Base-by-base conservation (phyloP, 2,113 vertebrate genomes). In the Pithys albifrons region DNA sequence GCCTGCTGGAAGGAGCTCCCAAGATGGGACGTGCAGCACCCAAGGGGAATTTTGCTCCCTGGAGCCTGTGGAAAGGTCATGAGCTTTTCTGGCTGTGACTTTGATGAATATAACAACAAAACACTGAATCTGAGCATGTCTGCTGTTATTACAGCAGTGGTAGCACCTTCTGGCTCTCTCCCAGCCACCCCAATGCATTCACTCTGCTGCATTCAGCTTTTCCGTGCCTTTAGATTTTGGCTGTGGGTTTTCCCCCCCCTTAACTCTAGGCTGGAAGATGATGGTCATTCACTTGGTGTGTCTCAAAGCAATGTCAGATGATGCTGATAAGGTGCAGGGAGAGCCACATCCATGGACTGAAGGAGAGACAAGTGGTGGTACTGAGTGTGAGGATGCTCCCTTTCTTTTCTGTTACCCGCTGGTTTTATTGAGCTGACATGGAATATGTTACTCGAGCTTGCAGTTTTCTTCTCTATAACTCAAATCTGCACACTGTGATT, bases 201-300 rank as follows among this genome's bases (percentile, higher is more conserved):
- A 10, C 4, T 0, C 48, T n/a, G 37, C 12, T 31, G 4, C 9
- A 0, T 59, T 65, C 16, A 7, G 10, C 35, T 28, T n/a, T 70
- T 23, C 62, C 9, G 2, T 9, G 17, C 2, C 0, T 20, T 69
- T 46, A 41, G 22, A 15, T 35, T 71, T 81, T 41, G 35, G 18
- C 24, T n/a, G 17, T 31, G 74, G 35, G 1, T 29, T 52, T 37
- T 39, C 6, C 8, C 4, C n/a, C 62, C 69, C 69, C 19, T 75
- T 16, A 37, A 12, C 33, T 9, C 16, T 19, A 22, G 37, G 12
- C 8, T 82, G 71, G 28, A 57, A 45, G 55, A 6, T 33, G 8
- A 9, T 19, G 51, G 23, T 69, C 20, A 1, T 45, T 59, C 5
- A 1, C 54, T 22, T 55, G 31, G 19, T 24, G 28, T 25, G 25